These are phyloP conservation scores for Holothuria leucospilota DNA, from an alignment of 53 echinoderm and acorn worm species.

Conservation along the genomic window DNA sequence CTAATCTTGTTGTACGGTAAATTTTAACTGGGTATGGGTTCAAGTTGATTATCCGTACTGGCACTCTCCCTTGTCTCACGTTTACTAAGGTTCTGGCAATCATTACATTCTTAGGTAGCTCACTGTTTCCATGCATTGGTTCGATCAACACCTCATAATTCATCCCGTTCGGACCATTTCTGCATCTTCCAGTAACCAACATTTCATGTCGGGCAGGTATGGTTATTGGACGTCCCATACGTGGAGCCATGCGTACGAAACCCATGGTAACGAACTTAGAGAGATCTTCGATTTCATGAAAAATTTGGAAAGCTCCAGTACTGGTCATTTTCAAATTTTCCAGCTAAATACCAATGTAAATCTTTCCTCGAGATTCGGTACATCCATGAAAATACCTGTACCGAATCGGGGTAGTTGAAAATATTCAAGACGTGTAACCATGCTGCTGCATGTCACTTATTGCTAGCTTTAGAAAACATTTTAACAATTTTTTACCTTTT, in stretches of 20 bases:
- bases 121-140: not conserved
- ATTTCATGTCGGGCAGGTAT: not conserved
- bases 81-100: conserved; percentile 4
- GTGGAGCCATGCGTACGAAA: no score
- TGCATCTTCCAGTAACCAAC: conserved; percentile 29
- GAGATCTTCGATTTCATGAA: not conserved
- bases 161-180: not conserved
- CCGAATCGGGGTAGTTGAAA: no score
- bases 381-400: no score
- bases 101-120: conserved; percentile 9
- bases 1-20: conserved; percentile 2
- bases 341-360: no score
- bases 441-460: no score
- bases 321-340: not conserved
- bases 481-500: no score
- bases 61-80: conserved; percentile 4
- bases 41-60: conserved; percentile 20
- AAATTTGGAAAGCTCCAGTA: not conserved
- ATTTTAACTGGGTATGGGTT: conserved; percentile 20
- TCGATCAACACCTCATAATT: conserved; percentile 22
- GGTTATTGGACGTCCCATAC: no score
- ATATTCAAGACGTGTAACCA: no score
- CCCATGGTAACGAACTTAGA: no score
- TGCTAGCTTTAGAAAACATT: no score
- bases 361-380: no score